Conservation (phyloP, 1,140 invertebrate genomes). For the Cotesia vestalis region DNA sequence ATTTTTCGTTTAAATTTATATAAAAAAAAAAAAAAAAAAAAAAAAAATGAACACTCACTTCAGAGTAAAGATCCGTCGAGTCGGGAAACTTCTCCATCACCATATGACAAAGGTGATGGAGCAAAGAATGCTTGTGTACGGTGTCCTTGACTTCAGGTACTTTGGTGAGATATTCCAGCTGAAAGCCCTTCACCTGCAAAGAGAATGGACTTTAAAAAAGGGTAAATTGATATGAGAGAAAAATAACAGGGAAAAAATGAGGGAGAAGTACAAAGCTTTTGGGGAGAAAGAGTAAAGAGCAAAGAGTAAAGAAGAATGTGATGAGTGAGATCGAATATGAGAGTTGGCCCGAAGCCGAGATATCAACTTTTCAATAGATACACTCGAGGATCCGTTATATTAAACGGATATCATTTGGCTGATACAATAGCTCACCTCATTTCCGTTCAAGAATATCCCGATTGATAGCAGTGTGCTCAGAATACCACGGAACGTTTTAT, state of each 20-base stretch:
- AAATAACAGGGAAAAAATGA: too few species aligned
- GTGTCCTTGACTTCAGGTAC: conserved; percentile 99
- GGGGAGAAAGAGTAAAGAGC: background rate
- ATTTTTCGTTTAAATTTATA: background rate
- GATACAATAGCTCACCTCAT: conserved; percentile 72
- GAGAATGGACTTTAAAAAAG: background rate
- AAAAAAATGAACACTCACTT: conserved; percentile 70
- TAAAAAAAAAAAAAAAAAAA: too few species aligned
- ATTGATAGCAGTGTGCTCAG: conserved; percentile 92
- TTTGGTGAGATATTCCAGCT: conserved; percentile 97
- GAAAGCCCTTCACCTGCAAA: conserved; percentile 89
- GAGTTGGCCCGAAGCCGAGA: conserved; percentile 16
- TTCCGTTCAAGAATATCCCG: conserved; percentile 97
- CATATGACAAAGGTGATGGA: conserved; percentile 97
- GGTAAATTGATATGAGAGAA: too few species aligned
- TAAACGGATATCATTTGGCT: conserved; percentile 61
- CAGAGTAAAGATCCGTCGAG: conserved; percentile 95
- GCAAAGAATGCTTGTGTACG: conserved; percentile 96
- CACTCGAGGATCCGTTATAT: conserved; percentile 41
- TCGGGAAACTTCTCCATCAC: conserved; percentile 97
- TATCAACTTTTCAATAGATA: conserved; percentile 5
- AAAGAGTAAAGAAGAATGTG: conserved; percentile 11
- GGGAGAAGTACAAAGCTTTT: too few species aligned
- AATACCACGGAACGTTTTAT: conserved; percentile 95
- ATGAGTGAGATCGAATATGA: conserved; percentile 4